These are phyloP conservation scores for Symphodus melops DNA, from an alignment of 2,113 vertebrate genomes.

Conservation along the genomic window DNA sequence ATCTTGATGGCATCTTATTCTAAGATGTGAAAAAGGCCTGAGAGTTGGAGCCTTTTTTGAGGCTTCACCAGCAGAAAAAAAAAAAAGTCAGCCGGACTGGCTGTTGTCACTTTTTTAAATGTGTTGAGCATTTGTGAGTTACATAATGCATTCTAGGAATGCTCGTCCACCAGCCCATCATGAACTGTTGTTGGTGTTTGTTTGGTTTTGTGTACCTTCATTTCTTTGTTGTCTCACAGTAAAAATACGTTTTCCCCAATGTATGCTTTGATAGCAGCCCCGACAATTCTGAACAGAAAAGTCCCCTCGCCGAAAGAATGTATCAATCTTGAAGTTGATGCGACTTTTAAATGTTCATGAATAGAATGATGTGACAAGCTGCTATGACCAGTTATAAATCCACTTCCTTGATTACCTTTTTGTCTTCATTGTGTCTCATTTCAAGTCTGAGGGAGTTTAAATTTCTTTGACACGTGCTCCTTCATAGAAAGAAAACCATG, in stretches of 20 bases:
- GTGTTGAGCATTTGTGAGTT: constrained; percentile 36
- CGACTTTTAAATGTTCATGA: neutral
- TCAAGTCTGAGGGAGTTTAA: neutral
- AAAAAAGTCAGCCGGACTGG: neutral
- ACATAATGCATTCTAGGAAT: constrained; percentile 72
- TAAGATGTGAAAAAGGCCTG: neutral
- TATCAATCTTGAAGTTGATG: neutral
- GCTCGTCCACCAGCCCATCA: constrained; percentile 40
- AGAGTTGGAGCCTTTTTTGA: neutral
- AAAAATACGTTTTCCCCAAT: neutral
- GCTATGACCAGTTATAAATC: neutral
- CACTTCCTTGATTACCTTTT: neutral
- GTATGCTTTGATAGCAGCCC: constrained; percentile 4
- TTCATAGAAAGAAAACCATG: no score
- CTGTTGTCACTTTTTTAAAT: neutral
- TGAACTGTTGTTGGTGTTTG: neutral
- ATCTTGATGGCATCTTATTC: constrained; percentile 3
- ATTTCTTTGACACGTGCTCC: no score
- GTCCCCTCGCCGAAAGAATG: neutral
- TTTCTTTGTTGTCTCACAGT: neutral
- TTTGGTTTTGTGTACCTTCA: neutral
- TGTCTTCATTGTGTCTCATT: neutral
- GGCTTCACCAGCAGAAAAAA: constrained; percentile 5
- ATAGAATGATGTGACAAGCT: neutral
- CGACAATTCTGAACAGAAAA: neutral